phyloP scores from a whole-genome alignment of 2,113 vertebrate species.

The Eptesicus fuscus region DNA sequence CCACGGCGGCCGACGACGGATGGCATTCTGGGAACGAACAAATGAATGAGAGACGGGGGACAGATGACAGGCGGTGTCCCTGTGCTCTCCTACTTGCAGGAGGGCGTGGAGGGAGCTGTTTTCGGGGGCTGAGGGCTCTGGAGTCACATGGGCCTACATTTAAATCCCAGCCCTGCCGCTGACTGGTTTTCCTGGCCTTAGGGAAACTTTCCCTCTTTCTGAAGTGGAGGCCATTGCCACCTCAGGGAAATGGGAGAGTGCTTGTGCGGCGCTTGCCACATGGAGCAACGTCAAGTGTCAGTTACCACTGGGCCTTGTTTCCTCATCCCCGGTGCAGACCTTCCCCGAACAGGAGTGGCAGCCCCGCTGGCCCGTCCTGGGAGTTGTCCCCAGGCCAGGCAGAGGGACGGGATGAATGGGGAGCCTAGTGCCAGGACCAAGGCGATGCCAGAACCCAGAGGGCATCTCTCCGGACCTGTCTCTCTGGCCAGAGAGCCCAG shows the following conservation, averaged over 20 bases:
- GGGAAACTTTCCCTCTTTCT: not conserved
- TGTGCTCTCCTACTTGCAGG: not conserved
- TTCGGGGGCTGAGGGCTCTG: not conserved
- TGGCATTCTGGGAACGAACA: not conserved
- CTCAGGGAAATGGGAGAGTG: not conserved
- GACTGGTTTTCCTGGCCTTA: not conserved
- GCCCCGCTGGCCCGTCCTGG: not conserved
- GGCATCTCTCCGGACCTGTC: not conserved
- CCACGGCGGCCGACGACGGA: not conserved
- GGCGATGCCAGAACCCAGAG: not conserved
- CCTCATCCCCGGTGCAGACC: not conserved
- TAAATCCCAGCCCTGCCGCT: not conserved
- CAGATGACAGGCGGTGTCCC: not conserved
- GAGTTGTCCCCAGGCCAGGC: not conserved
- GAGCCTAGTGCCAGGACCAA: not conserved
- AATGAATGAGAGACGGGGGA: not conserved
- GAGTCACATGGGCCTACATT: not conserved
- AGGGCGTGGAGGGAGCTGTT: not conserved
- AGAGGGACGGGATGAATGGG: not conserved
- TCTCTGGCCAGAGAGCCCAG: not conserved
- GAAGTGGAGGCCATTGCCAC: not conserved
- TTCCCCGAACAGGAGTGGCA: conserved; percentile 10
- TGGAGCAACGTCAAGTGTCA: not conserved
- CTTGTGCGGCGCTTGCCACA: not conserved
- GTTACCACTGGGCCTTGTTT: not conserved